Conservation (phyloP, 2,113 vertebrate species). For the Chaenocephalus aceratus region DNA sequence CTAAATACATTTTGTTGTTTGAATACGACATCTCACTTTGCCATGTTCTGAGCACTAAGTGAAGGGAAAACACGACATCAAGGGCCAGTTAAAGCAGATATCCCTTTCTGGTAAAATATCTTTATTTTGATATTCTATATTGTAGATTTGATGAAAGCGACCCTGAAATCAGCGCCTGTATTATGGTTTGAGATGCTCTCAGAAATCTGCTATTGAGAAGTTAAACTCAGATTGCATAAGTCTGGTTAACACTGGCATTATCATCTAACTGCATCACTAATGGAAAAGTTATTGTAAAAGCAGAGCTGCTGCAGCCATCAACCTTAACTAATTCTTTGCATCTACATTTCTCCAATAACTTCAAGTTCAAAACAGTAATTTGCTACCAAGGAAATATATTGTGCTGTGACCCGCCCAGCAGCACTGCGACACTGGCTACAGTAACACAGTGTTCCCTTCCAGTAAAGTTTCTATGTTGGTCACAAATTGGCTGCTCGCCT, state of each 20-base stretch:
- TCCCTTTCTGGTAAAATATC: not conserved
- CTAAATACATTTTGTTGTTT: not conserved
- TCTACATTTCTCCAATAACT: conserved; percentile 46
- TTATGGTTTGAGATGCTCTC: not conserved
- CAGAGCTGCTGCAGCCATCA: conserved; percentile 27
- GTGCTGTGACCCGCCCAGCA: conserved; percentile 49
- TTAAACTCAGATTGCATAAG: not conserved
- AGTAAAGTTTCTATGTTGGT: conserved; percentile 77
- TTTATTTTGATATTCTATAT: not conserved
- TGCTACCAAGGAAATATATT: conserved; percentile 60
- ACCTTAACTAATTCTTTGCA: conserved; percentile 50
- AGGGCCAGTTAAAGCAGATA: not conserved
- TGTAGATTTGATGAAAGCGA: not conserved
- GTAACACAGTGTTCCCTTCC: conserved; percentile 65
- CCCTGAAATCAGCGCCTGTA: not conserved
- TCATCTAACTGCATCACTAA: not conserved
- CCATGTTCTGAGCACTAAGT: too few species aligned
- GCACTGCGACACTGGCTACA: conserved; percentile 54
- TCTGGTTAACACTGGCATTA: not conserved
- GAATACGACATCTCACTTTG: too few species aligned
- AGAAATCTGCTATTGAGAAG: not conserved
- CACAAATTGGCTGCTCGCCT: conserved; percentile 70
- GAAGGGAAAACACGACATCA: too few species aligned
- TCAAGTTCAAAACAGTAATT: conserved; percentile 50
- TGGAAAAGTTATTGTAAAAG: conserved; percentile 24